These are phyloP conservation scores for Scatophagus argus DNA, from an alignment of 2,113 vertebrate species.

Conservation along the genomic window DNA sequence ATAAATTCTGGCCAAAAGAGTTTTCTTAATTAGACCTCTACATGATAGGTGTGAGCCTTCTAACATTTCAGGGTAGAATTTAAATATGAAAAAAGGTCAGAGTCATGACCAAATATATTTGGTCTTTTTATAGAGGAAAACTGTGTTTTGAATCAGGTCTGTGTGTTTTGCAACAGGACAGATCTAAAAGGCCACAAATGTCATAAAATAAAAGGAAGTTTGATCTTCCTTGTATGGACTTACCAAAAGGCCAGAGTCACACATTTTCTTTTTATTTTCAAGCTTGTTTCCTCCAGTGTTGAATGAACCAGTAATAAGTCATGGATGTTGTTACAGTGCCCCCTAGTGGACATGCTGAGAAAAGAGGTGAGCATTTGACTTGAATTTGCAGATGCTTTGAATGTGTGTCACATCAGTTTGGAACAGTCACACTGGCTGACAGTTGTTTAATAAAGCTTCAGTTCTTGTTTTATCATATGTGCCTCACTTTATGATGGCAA, in stretches of 20 bases:
- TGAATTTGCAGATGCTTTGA: neutral
- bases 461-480: neutral
- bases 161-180: slow-evolving; percentile 11
- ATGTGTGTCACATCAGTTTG: neutral
- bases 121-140: neutral
- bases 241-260: slow-evolving; percentile 46
- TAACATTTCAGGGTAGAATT: slow-evolving; percentile 26
- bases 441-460: neutral
- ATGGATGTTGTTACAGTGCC: slow-evolving; percentile 76
- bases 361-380: neutral
- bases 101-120: neutral
- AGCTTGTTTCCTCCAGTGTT: neutral
- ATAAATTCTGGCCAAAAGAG: neutral
- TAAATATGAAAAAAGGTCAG: slow-evolving; percentile 1
- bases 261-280: slow-evolving; percentile 27
- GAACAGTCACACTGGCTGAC: neutral
- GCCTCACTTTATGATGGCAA: neutral
- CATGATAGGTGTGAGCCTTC: slow-evolving; percentile 5
- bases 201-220: slow-evolving; percentile 30
- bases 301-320: neutral
- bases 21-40: slow-evolving; percentile 48
- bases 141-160: slow-evolving; percentile 11
- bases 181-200: slow-evolving; percentile 44
- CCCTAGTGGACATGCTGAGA: slow-evolving; percentile 59
- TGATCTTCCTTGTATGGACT: slow-evolving; percentile 36